Evolutionary conservation across 1,140 invertebrate species (phyloP).

Genomic region (Portunus trituberculatus): DNA sequence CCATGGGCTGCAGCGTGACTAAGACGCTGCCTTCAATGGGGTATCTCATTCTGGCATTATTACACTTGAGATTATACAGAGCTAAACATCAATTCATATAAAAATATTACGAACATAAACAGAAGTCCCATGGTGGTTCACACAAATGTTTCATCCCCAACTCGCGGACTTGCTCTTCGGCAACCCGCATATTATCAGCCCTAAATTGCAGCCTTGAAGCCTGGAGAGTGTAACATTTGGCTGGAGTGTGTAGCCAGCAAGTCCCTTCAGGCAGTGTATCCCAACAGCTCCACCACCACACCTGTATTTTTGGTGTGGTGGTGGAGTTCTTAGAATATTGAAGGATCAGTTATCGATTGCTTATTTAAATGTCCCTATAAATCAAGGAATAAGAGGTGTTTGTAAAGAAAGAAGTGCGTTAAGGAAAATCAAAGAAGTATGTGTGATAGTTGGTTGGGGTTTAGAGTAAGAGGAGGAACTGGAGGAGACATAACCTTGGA

Average conservation of each 20-base stretch:
- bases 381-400: too few species aligned
- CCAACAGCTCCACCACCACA: neutral
- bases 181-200: neutral
- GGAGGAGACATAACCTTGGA: too few species aligned
- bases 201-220: neutral
- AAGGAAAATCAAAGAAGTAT: too few species aligned
- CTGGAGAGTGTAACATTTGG: neutral
- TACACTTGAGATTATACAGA: neutral
- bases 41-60: neutral
- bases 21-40: neutral
- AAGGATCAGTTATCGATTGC: neutral
- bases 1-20: neutral
- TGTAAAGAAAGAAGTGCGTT: too few species aligned
- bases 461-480: too few species aligned
- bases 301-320: neutral
- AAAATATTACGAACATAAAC: neutral
- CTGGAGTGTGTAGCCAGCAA: constrained; percentile 7
- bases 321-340: neutral
- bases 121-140: neutral
- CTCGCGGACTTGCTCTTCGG: neutral
- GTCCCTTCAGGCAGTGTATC: neutral
- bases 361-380: too few species aligned
- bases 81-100: neutral
- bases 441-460: too few species aligned
- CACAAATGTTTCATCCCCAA: constrained; percentile 2